Percentiles rank a stretch among this genome's conserved stretches.
Evolutionary conservation across 2,797 vertebrate genomes (phyloP).

Genomic region (Petrocephalus sullivani): DNA sequence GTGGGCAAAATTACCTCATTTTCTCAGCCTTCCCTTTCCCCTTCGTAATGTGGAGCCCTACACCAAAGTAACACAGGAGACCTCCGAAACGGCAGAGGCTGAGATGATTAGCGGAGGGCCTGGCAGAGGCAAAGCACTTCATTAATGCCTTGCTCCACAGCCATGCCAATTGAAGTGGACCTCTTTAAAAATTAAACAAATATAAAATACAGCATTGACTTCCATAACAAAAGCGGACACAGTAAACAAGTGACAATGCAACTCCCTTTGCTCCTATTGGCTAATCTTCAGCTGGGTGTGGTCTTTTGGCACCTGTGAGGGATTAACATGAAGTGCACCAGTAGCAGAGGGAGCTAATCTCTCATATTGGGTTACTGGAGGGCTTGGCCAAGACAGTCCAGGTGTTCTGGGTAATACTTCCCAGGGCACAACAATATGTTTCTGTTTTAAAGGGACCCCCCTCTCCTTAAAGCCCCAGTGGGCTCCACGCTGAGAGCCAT

Average conservation of each 20-base stretch:
- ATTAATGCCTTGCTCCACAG: not conserved
- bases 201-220: not conserved
- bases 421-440: slow-evolving; percentile 59
- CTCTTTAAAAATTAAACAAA: slow-evolving; percentile 10
- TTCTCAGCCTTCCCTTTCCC: not conserved
- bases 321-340: slow-evolving; percentile 84
- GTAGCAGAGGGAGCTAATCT: slow-evolving; percentile 80
- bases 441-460: slow-evolving; percentile 52
- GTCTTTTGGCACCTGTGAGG: slow-evolving; percentile 87
- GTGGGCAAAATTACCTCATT: not conserved
- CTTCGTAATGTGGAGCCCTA: not conserved
- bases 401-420: slow-evolving; percentile 86
- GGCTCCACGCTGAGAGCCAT: slow-evolving; percentile 33
- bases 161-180: not conserved
- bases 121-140: not conserved
- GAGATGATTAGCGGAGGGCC: not conserved
- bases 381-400: slow-evolving; percentile 71
- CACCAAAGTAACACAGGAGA: not conserved
- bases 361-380: slow-evolving; percentile 85
- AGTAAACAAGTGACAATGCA: slow-evolving; percentile 18
- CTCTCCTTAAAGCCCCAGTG: slow-evolving; percentile 29
- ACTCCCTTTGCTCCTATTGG: slow-evolving; percentile 19
- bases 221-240: not conserved
- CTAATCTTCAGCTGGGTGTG: slow-evolving; percentile 40
- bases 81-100: not conserved